These are phyloP conservation scores for Adela reaumurella DNA, from an alignment of 2,888 invertebrate species.

Conservation along the genomic window DNA sequence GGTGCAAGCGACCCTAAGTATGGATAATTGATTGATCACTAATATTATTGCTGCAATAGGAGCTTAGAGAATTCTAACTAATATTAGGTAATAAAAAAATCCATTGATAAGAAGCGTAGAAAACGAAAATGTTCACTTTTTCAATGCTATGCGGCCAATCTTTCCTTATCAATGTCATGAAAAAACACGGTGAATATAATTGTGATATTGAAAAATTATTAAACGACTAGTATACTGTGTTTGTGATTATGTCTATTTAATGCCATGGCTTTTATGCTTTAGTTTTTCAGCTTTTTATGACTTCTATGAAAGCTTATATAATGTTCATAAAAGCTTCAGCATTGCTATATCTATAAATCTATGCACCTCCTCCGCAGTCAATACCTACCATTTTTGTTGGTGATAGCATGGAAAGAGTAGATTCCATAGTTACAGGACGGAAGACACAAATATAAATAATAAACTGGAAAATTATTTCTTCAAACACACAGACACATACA, in stretches of 20 bases:
- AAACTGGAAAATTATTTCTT: slow-evolving; percentile 15
- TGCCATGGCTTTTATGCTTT: background rate
- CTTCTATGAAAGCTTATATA: too few relatives aligned
- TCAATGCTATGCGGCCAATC: background rate
- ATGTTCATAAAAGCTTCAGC: background rate
- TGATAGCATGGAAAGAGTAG: slow-evolving; percentile 51
- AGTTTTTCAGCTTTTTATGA: too few relatives aligned
- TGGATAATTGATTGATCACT: too few relatives aligned
- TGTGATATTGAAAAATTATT: background rate
- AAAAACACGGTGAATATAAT: background rate
- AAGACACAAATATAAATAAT: slow-evolving; percentile 15
- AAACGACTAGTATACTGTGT: background rate
- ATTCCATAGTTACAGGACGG: slow-evolving; percentile 36
- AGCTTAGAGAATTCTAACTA: too few relatives aligned
- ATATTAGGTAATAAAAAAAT: too few relatives aligned
- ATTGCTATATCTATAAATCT: background rate
- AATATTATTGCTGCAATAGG: too few relatives aligned
- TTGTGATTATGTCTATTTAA: background rate
- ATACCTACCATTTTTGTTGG: slow-evolving; percentile 55
- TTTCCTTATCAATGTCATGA: background rate
- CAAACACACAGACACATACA: too few relatives aligned
- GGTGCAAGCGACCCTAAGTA: too few relatives aligned
- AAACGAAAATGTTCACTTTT: background rate
- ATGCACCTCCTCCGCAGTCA: slow-evolving; percentile 48
- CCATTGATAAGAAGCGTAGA: too few relatives aligned